Evolutionary conservation across 2,797 vertebrate species (phyloP), one percentile per base, ranked within the genome.

Genomic region (Gadopsis marmoratus): DNA sequence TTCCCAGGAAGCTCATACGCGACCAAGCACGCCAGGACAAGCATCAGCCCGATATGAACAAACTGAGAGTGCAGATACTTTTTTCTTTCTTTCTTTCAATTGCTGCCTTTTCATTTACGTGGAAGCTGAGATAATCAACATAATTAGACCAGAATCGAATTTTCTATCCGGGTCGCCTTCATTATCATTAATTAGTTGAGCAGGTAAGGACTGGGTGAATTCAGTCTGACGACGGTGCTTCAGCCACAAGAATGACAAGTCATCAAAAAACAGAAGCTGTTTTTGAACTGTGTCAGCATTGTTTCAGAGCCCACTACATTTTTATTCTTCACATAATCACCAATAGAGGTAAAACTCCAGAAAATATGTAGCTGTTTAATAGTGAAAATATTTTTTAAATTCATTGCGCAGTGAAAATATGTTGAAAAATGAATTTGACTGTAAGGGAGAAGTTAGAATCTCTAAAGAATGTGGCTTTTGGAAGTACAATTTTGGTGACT

Each of bases 151-250:
- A 4, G 21, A 65, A 65, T 71, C 33, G 21, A 61, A 58, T 80
- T 79, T 71, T 79, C 43, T 23, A 31, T 29, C 51, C 13, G 35
- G 64, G 55, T 74, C 76, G 79, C 82, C 51, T 76, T 84, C 51
- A 77, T 81, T 74, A 74, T 45, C 62, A 81, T 72, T 74, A 76
- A 62, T 74, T 66, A 51, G 68, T 68, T 39, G 21, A 66, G 60
- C 14, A 66, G 14, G 26, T 41, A 55, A 51, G 39, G 61, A 73
- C 43, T 17, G 7, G 29, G 16, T 56, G 55, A 58, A 74, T 55
- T n/a, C 2, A 47, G 54, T 71, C 41, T 47, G 41, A 12, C 37
- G 39, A 62, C 62, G 16, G 60, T 37, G 26, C 51, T 61, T 21
- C 16, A 39, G 43, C 6, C 56, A 43, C 35, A 37, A 74, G 59